phyloP scores from a whole-genome alignment of 2,888 invertebrate genomes.

The Epinotia nisella region DNA sequence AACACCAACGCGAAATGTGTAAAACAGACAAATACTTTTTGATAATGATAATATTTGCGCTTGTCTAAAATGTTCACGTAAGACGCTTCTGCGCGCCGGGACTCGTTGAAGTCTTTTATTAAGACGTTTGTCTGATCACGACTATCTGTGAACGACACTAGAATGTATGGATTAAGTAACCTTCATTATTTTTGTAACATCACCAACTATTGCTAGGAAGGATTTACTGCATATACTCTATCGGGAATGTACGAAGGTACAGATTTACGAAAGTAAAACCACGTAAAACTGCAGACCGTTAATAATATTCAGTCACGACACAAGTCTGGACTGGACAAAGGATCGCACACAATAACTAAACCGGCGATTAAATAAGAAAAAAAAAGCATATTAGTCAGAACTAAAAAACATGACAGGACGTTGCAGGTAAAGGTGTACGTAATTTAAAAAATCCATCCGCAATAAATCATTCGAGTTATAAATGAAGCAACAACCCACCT shows the following conservation, averaged over 20 bases:
- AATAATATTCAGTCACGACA: background rate
- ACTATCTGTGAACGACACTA: slow-evolving; percentile 15
- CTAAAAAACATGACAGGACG: slow-evolving; percentile 13
- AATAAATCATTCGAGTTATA: background rate
- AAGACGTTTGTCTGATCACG: slow-evolving; percentile 48
- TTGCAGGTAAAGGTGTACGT: slow-evolving; percentile 19
- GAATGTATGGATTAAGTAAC: background rate
- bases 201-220: background rate
- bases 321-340: background rate
- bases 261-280: background rate
- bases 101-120: slow-evolving; percentile 77
- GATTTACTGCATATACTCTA: background rate
- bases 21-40: too few species aligned
- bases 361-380: background rate
- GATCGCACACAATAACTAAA: background rate
- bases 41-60: background rate
- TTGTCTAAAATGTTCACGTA: slow-evolving; percentile 1
- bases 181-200: background rate
- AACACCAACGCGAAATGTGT: too few species aligned
- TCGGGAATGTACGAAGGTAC: background rate
- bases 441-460: background rate
- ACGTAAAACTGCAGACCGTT: background rate
- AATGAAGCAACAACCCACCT: slow-evolving; percentile 62
- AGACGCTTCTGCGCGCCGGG: slow-evolving; percentile 16
- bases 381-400: background rate